Base-by-base conservation (phyloP, 2,113 vertebrate species). In the Spheniscus mendiculus region DNA sequence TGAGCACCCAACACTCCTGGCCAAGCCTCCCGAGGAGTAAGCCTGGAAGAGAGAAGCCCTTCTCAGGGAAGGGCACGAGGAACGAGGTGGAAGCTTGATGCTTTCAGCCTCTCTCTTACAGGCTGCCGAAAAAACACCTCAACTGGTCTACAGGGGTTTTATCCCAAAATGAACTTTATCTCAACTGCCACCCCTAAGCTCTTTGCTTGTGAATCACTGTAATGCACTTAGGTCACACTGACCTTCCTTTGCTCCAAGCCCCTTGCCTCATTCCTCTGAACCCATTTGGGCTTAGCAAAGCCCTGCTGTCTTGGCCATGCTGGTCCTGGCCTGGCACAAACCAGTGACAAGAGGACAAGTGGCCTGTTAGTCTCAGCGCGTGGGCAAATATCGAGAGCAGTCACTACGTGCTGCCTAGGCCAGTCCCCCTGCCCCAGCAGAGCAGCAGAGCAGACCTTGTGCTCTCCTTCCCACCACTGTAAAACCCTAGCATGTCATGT, bases 301-400 rank as follows among this genome's bases (percentile, higher is more conserved):
- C 26, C 19, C 25, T 17, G 34, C 15, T 58, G 42, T 25, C 62
- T 42, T 18, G 19, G 17, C 26, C 26, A 4, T 47, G 27, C 40
- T 32, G 40, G 20, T 44, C 30, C 58, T 50, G 56, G 38, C 62
- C 74, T 61, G 27, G 30, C 27, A 40, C 32, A 40, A 44, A 25
- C 16, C 47, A 27, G 19, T 26, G 40, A 22, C 45, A 44, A 65
- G 15, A 55, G 27, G 30, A 47, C 52, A 55, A 86, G 25, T 1
- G 1, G 10, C 13, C 0, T 1, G 20, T 62, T 55, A 21, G 20
- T 14, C 34, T 65, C 38, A 21, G 30, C 5, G 8, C 2, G 1
- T 0, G 2, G 40, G 23, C 26, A 53, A 38, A 30, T 53, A 45
- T 2, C 1, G 0, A 20, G 11, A 12, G 30, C 5, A 11, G 29